These are phyloP conservation scores for Leptarthrus brevirostris DNA, from an alignment of 2,888 invertebrate genomes.

Conservation along the genomic window DNA sequence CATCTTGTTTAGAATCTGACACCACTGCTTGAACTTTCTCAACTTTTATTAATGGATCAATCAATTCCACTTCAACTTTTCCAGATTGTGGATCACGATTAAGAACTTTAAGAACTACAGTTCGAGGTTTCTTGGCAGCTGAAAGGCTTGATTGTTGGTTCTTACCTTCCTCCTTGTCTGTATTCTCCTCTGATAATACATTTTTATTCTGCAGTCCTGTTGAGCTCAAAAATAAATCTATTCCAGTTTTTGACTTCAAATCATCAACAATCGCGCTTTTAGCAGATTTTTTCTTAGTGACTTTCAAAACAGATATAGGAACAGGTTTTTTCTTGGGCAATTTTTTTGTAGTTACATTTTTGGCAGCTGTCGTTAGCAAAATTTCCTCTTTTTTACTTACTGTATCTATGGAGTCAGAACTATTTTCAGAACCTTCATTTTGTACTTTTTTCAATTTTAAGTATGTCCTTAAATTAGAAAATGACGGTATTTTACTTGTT, in stretches of 20 bases:
- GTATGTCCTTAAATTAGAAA: constrained; percentile 36
- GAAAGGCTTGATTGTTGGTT: neutral
- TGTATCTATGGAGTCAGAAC: constrained; percentile 8
- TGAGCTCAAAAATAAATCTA: neutral
- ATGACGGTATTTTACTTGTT: constrained; percentile 33
- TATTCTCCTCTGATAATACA: neutral
- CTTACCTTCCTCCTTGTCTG: neutral
- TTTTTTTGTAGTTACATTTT: neutral
- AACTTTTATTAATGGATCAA: constrained; percentile 27
- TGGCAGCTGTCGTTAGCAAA: neutral
- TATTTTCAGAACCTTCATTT: constrained; percentile 9
- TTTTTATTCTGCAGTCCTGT: neutral
- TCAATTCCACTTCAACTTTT: constrained; percentile 20
- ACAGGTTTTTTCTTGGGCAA: neutral
- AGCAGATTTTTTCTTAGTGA: constrained; percentile 4
- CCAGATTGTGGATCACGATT: constrained; percentile 29
- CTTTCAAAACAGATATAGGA: constrained; percentile 16
- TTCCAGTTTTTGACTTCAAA: neutral
- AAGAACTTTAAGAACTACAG: constrained; percentile 35
- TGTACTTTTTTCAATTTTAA: constrained; percentile 16
- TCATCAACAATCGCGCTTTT: neutral
- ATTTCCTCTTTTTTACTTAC: neutral
- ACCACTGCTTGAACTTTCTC: constrained; percentile 37
- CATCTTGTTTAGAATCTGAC: neutral
- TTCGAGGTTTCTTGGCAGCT: constrained; percentile 8